phyloP scores from a whole-genome alignment of 2,113 vertebrate genomes.

The Lophura nycthemera region DNA sequence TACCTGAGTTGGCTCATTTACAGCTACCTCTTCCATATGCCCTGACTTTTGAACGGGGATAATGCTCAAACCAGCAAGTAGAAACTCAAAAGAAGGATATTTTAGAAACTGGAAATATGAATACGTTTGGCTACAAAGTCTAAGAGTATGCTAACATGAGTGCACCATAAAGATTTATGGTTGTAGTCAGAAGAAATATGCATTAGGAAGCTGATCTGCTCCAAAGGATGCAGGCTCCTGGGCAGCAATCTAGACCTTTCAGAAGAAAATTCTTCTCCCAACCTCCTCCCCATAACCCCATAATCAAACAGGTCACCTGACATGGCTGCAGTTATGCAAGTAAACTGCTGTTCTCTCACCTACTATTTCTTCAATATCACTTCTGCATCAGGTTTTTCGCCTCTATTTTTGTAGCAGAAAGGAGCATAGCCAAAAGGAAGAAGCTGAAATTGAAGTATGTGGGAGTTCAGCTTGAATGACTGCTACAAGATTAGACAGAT shows the following conservation, averaged over 20 bases:
- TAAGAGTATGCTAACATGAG: neutral
- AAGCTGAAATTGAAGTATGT: neutral
- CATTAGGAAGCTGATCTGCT: neutral
- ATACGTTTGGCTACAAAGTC: neutral
- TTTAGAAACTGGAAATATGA: neutral
- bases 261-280: neutral
- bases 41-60: neutral
- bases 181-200: neutral
- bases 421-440: neutral
- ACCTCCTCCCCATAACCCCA: neutral
- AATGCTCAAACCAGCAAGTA: neutral
- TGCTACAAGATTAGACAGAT: constrained; percentile 30
- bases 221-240: neutral
- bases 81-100: neutral
- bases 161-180: neutral
- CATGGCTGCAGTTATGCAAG: neutral
- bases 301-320: neutral
- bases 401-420: neutral
- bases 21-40: neutral
- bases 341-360: neutral
- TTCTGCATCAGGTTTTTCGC: neutral
- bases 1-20: neutral
- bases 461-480: constrained; percentile 17
- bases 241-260: neutral
- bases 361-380: neutral